phyloP scores from a whole-genome alignment of 2,113 vertebrate species.

The Psephotus haematonotus region DNA sequence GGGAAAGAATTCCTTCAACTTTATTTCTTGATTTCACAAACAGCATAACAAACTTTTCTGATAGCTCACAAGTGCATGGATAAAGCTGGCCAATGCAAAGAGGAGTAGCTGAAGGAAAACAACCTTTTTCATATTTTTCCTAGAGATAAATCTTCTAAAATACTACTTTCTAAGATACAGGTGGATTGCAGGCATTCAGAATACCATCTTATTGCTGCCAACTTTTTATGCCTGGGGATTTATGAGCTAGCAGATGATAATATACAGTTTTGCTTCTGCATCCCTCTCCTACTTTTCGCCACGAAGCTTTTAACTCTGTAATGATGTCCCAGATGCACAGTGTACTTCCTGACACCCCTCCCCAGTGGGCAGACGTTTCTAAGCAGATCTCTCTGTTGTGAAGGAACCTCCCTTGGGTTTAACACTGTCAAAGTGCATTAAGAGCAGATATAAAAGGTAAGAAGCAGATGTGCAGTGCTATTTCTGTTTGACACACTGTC shows the following conservation, averaged over 20 bases:
- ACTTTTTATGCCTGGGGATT: neutral
- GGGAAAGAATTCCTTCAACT: neutral
- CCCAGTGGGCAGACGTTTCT: constrained; percentile 19
- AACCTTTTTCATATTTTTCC: neutral
- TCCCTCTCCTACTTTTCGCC: neutral
- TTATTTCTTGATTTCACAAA: neutral
- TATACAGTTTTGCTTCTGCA: neutral
- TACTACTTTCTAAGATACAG: neutral
- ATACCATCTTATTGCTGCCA: neutral
- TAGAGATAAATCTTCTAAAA: neutral
- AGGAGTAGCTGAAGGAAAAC: neutral
- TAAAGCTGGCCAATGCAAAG: neutral
- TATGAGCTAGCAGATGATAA: neutral
- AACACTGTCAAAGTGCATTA: constrained; percentile 47
- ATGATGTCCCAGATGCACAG: neutral
- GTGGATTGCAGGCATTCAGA: neutral
- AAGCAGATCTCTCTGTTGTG: constrained; percentile 4
- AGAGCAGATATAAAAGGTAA: constrained; percentile 27
- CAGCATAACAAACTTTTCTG: neutral
- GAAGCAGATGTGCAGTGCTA: neutral
- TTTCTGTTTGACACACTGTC: constrained; percentile 8
- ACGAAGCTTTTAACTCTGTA: constrained; percentile 21
- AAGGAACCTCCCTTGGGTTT: constrained; percentile 46
- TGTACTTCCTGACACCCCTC: neutral
- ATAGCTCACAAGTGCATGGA: neutral